Base-by-base conservation (phyloP, 2,888 invertebrate species). In the Cyclophora albipunctata region DNA sequence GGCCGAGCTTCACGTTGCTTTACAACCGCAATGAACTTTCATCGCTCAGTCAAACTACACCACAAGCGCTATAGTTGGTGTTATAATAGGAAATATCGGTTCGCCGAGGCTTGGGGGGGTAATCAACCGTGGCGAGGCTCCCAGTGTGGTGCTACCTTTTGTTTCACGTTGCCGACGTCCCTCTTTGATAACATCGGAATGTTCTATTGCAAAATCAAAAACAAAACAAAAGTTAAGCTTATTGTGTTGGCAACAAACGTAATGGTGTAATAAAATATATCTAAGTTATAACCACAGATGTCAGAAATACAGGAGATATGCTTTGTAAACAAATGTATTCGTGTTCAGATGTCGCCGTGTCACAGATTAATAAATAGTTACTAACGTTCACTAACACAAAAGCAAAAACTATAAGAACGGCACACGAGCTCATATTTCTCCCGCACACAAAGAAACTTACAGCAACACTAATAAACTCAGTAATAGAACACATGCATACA, bases 51-150 rank as follows among this genome's bases (percentile, higher is more conserved):
- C 20, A 20, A 20, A 20, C 20, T 20, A 20, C 1, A 2, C 20
- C 20, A 20, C 20, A 20, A 20, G 34, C 7, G 7, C 20, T 20
- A 20, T 20, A 20, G 20, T 20, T 20, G 20, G 20, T 20, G 20
- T 20, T 20, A 43, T 43, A 54, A 50, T 55, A 56, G 57, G 59
- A 60, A 65, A 67, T 61, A 62, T 64, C 59, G 67, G 55, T 65
- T 57, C 60, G 58, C 58, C 49, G 55, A 48, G 60, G 73, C 73
- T 70, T 61, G 64, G 54, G 70, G 73, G 71, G 64, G 67, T 71
- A 70, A 72, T 73, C 72, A 73, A 66, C 63, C 66, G 66, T 58
- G 53, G 64, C 57, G 57, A 61, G 56, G 54, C 62, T 60, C 63
- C 58, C 52, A 49, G 54, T 62, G 54, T 59, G 63, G 62, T 67